Percentiles rank a stretch among this genome's conserved stretches.
phyloP scores from a whole-genome alignment of 2,888 invertebrate genomes.

The Lottia scabra region DNA sequence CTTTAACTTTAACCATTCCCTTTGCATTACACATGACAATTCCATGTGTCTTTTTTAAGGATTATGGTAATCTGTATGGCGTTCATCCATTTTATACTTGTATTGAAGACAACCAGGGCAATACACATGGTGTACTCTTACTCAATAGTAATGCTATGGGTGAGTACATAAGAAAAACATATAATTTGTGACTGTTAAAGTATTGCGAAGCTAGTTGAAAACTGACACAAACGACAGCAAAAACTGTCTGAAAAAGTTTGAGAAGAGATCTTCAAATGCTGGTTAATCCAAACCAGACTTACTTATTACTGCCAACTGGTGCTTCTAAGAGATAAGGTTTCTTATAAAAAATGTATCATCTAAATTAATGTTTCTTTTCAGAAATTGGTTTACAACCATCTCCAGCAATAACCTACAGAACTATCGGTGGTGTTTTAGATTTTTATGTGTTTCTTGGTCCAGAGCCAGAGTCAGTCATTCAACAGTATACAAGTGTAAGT shows the following conservation, averaged over 20 bases:
- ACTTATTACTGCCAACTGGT: too few relatives aligned
- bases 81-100: slow-evolving; percentile 85
- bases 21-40: too few relatives aligned
- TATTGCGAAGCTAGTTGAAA: too few relatives aligned
- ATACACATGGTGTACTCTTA: slow-evolving; percentile 80
- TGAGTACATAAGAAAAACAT: too few relatives aligned
- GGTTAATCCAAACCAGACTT: too few relatives aligned
- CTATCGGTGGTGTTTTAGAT: slow-evolving; percentile 86
- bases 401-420: slow-evolving; percentile 85
- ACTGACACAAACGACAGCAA: too few relatives aligned
- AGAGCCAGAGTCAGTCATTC: slow-evolving; percentile 74
- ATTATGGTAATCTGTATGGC: slow-evolving; percentile 77
- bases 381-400: slow-evolving; percentile 70
- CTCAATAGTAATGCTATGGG: slow-evolving; percentile 81
- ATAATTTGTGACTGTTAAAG: too few relatives aligned
- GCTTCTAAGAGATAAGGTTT: too few relatives aligned
- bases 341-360: too few relatives aligned
- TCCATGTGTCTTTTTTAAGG: slow-evolving; percentile 21
- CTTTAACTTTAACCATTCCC: too few relatives aligned
- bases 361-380: slow-evolving; percentile 11
- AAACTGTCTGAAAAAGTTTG: too few relatives aligned
- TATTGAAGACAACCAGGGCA: slow-evolving; percentile 75
- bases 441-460: slow-evolving; percentile 84
- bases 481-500: slow-evolving; percentile 63
- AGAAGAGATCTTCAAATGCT: too few relatives aligned